phyloP scores from a whole-genome alignment of 2,888 invertebrate species.

The Pristionchus mayeri region DNA sequence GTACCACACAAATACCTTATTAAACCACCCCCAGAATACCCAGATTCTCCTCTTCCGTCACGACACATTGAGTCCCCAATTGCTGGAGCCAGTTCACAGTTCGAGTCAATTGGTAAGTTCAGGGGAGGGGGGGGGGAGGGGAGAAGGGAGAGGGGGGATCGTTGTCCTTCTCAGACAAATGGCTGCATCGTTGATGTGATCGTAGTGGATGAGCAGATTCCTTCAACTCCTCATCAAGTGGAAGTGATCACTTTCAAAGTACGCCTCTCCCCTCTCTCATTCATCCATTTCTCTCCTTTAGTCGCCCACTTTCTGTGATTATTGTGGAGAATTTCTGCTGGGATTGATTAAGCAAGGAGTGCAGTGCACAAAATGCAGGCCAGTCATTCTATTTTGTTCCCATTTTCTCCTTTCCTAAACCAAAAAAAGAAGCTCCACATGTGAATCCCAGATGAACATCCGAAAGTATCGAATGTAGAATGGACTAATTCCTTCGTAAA shows the following conservation, averaged over 20 bases:
- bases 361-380: slow-evolving; percentile 57
- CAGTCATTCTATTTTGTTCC: too few species aligned
- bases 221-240: slow-evolving; percentile 2
- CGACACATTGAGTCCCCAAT: slow-evolving; percentile 15
- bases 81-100: neutral
- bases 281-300: neutral
- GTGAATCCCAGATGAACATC: too few species aligned
- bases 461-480: too few species aligned
- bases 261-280: too few species aligned
- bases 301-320: slow-evolving; percentile 76
- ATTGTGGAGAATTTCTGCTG: slow-evolving; percentile 76
- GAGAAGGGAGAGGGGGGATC: too few species aligned
- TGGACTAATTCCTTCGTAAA: too few species aligned
- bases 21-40: too few species aligned
- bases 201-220: neutral
- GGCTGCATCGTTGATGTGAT: slow-evolving; percentile 41
- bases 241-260: slow-evolving; percentile 7
- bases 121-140: too few species aligned
- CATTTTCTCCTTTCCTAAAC: too few species aligned
- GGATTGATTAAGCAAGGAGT: slow-evolving; percentile 61
- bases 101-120: slow-evolving; percentile 11
- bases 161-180: slow-evolving; percentile 26
- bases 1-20: too few species aligned
- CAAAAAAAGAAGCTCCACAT: too few species aligned
- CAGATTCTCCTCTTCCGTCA: slow-evolving; percentile 35